Base-by-base conservation (phyloP, 1,140 invertebrate genomes). In the Amphibalanus amphitrite region DNA sequence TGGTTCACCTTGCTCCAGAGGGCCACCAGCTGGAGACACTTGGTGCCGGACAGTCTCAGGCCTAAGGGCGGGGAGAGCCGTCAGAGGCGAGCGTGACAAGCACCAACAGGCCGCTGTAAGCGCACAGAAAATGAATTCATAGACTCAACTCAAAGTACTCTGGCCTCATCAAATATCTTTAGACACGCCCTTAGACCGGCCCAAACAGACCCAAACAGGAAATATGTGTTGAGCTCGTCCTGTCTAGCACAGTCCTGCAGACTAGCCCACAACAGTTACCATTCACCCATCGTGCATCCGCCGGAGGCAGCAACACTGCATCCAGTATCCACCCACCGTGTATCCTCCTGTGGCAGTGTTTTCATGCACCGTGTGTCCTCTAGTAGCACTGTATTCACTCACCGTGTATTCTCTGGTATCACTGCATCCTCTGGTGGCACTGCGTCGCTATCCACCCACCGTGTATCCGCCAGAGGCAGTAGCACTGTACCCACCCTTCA, bases 1-100 rank as follows among this genome's bases (percentile, higher is more conserved):
- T 96, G 93, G 75, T 88, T 86, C 28, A 97, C 81, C 79, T 92
- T 89, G 78, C 94, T 94, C 94, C 95, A 97, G 82, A 89, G 86
- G 73, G 3, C 8, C 3, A 67, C 65, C 65, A 67, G n/a, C 65
- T 67, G 65, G n/a, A 67, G 65, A 28, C 26, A 26, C 28, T 67
- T 67, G 65, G 65, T 67, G 28, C 65, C 28, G 8, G 65, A 26
- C 65, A 67, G 28, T 8, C 65, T 10, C n/a, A 28, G 65, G 8
- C 65, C 65, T 67, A 17, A 3, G 3, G 28, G 3, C 33, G 15
- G 23, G 25, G 6, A 4, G 15, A 15, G 15, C 33, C 33, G 33
- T 38, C 33, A 38, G 33, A 4, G 33, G 4, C 69, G 25, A 25
- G 17, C 30, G 78, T 90, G 91, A 77, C 96, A 93, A 70, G 97